phyloP scores from a whole-genome alignment of 2,888 invertebrate species.

The Horisme vitalbata region DNA sequence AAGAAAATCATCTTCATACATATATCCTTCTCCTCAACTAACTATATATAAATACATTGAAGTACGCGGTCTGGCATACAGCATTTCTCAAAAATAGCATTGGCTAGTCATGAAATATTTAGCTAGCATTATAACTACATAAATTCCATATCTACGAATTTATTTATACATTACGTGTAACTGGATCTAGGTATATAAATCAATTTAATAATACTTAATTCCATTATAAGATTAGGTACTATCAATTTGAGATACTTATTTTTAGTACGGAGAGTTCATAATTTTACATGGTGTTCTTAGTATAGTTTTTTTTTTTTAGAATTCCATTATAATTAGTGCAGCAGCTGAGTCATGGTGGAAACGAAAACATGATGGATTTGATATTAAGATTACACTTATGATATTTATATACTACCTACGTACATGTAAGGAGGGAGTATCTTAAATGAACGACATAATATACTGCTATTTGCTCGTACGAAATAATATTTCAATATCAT shows the following conservation, averaged over 20 bases:
- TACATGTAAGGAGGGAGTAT: conserved; percentile 17
- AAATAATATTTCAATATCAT: too few species aligned
- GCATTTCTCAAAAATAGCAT: conserved; percentile 81
- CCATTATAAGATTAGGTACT: conserved; percentile 21
- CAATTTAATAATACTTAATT: conserved; percentile 30
- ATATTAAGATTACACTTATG: conserved; percentile 18
- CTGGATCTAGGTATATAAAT: conserved; percentile 46
- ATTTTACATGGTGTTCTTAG: conserved; percentile 24
- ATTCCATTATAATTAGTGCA: conserved; percentile 18
- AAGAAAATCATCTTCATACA: conserved; percentile 79
- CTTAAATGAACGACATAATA: too few species aligned
- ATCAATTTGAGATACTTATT: conserved; percentile 28
- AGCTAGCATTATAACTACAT: conserved; percentile 77
- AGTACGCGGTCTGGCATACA: conserved; percentile 68
- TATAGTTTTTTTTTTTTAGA: conserved; percentile 16
- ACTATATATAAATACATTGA: conserved; percentile 77
- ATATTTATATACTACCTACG: conserved; percentile 16
- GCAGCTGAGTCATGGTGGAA: conserved; percentile 10
- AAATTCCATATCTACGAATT: conserved; percentile 62
- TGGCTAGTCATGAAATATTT: conserved; percentile 75
- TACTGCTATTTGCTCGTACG: too few species aligned
- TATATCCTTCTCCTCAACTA: conserved; percentile 71
- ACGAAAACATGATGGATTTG: conserved; percentile 9
- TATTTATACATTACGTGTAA: conserved; percentile 67
- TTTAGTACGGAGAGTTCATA: conserved; percentile 22